Percentiles rank a stretch among this genome's conserved stretches.
Conservation (phyloP, 2,113 vertebrate species). For the Lepisosteus oculatus region DNA sequence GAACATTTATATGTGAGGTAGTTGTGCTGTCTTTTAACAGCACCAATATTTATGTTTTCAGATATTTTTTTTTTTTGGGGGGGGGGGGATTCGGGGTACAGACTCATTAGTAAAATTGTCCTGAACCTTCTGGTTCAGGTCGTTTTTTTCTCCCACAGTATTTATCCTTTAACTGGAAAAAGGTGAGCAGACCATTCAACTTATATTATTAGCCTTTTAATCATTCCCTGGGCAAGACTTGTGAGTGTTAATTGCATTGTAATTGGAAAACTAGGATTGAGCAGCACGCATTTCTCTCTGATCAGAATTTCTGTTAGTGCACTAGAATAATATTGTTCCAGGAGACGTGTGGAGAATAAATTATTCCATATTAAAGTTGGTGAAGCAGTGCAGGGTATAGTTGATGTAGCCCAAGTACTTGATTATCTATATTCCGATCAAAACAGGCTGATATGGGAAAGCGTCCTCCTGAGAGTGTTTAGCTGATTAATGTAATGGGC, state of each 20-base stretch:
- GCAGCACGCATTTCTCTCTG: conserved; percentile 66
- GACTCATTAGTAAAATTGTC: conserved; percentile 3
- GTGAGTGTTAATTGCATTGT: conserved; percentile 59
- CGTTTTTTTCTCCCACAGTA: conserved; percentile 18
- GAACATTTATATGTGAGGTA: too few species aligned
- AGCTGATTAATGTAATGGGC: conserved; percentile 86
- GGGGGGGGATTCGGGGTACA: too few species aligned
- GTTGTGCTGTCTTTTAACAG: too few species aligned
- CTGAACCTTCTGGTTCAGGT: conserved; percentile 20
- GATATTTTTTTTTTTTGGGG: too few species aligned
- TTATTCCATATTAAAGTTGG: conserved; percentile 70
- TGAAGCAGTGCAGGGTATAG: conserved; percentile 55
- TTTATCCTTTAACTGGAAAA: conserved; percentile 45
- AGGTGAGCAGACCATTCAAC: conserved; percentile 50
- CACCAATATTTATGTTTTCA: too few species aligned
- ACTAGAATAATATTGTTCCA: conserved; percentile 76
- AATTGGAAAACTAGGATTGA: conserved; percentile 66
- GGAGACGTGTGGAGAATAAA: conserved; percentile 85
- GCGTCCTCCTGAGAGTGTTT: conserved; percentile 78
- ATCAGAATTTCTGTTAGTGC: conserved; percentile 52
- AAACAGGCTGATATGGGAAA: conserved; percentile 72
- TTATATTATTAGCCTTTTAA: conserved; percentile 52
- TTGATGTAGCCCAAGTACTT: conserved; percentile 78
- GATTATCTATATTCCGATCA: conserved; percentile 86
- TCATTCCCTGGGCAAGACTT: conserved; percentile 48